These are phyloP conservation scores for Ptycholaimellus sp. DNA, from an alignment of 2,888 invertebrate species.

Conservation along the genomic window DNA sequence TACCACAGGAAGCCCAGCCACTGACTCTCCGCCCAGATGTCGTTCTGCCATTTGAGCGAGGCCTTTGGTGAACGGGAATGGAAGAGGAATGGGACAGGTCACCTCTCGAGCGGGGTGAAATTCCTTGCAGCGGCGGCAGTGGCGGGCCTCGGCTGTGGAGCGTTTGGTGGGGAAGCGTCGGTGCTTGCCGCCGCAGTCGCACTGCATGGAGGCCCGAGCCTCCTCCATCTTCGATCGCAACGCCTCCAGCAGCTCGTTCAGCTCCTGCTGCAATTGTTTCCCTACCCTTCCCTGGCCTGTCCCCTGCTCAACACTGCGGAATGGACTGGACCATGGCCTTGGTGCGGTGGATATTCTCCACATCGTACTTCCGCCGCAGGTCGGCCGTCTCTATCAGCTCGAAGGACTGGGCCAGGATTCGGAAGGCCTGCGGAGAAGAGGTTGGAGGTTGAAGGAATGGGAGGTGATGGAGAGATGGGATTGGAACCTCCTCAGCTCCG, in stretches of 20 bases:
- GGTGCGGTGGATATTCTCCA: constrained; percentile 36
- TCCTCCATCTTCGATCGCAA: constrained; percentile 7
- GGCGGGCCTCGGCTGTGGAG: constrained; percentile 68
- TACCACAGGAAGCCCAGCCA: constrained; percentile 69
- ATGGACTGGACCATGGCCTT: constrained; percentile 39
- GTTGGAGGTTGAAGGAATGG: no score
- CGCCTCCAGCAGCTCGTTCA: neutral
- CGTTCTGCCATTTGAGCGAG: constrained; percentile 8
- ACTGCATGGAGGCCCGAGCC: constrained; percentile 73
- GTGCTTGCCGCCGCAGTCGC: constrained; percentile 73
- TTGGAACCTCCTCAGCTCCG: constrained; percentile 84
- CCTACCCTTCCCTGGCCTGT: neutral
- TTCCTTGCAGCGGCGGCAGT: constrained; percentile 66
- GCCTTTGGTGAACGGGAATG: neutral
- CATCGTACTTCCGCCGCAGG: constrained; percentile 20
- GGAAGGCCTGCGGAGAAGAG: no score
- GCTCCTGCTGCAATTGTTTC: neutral
- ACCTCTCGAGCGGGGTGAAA: constrained; percentile 67
- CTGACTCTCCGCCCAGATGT: constrained; percentile 57
- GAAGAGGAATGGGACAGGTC: constrained; percentile 11
- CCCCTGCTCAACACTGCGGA: no score
- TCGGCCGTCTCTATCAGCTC: constrained; percentile 76
- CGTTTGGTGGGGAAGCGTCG: constrained; percentile 58
- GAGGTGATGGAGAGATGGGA: no score
- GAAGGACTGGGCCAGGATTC: constrained; percentile 77